Percentiles rank a stretch among this genome's conserved stretches.
These are phyloP conservation scores for Heterotilapia buettikoferi DNA, from an alignment of 2,113 vertebrate species.

Conservation along the genomic window DNA sequence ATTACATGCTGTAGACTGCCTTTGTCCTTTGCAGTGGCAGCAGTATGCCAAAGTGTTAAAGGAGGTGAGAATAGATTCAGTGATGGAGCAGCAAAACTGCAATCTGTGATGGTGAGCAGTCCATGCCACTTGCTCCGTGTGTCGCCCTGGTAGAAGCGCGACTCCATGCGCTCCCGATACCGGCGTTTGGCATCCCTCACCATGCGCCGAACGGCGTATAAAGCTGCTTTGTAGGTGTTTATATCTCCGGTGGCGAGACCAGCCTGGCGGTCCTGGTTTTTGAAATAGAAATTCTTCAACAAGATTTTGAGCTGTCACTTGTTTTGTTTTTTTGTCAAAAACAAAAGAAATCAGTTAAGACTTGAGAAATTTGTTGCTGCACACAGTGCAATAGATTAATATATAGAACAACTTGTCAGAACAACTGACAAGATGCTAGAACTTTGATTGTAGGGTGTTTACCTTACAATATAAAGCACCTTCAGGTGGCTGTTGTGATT, in stretches of 20 bases:
- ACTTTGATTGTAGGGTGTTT: not conserved
- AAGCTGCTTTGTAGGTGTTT: not conserved
- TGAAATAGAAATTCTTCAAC: not conserved
- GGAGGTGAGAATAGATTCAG: not conserved
- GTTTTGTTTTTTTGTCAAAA: not conserved
- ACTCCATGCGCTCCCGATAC: not conserved
- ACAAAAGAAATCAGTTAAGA: not conserved
- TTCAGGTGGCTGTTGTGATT: not conserved
- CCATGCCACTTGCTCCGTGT: not conserved
- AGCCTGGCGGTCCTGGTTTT: not conserved
- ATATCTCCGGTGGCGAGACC: not conserved
- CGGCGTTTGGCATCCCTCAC: not conserved
- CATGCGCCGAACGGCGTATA: not conserved
- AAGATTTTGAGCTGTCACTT: not conserved
- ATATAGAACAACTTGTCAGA: not conserved
- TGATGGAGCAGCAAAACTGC: not conserved
- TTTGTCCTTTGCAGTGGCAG: not conserved
- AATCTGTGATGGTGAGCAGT: not conserved
- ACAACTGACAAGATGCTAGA: not conserved
- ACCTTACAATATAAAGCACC: accelerated
- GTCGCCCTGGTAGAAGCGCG: not conserved
- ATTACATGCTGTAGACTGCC: not conserved
- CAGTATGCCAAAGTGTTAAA: not conserved
- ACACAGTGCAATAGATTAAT: not conserved
- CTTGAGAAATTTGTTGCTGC: not conserved